Conservation (phyloP, 2,888 invertebrate genomes). For the Cheiracanthium punctorium region DNA sequence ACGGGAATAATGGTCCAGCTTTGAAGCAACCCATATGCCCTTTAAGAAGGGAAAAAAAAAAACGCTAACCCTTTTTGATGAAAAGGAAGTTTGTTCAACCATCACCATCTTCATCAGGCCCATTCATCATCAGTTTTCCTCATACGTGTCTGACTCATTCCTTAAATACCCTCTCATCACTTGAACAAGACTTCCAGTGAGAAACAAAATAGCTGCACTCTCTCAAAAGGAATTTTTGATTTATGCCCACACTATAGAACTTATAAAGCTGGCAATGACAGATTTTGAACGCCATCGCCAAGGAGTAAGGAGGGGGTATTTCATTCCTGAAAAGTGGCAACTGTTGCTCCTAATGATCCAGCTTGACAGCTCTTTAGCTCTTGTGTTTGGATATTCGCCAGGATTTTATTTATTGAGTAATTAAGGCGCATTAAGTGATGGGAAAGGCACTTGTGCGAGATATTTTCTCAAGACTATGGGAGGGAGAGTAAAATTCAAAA, state of each 20-base stretch:
- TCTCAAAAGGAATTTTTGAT: neutral
- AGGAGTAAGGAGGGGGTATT: neutral
- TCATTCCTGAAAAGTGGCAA: neutral
- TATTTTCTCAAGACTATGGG: no score
- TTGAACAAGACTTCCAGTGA: neutral
- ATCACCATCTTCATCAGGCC: no score
- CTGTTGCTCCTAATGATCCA: neutral
- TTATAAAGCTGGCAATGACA: neutral
- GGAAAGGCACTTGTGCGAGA: no score
- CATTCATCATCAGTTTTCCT: neutral
- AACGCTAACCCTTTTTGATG: no score
- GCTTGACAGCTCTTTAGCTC: slow-evolving; percentile 4
- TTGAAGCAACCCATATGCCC: no score
- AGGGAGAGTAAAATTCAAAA: no score
- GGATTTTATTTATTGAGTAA: neutral
- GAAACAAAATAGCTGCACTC: neutral
- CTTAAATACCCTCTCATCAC: neutral
- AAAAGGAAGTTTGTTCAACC: no score
- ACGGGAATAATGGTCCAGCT: no score
- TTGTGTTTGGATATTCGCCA: slow-evolving; percentile 4
- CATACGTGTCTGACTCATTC: neutral
- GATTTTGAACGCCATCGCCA: neutral
- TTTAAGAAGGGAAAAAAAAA: no score
- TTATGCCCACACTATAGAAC: neutral
- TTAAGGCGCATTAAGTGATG: no score